Evolutionary conservation across 2,797 vertebrate species (phyloP).

Genomic region (Lagocephalus sceleratus): DNA sequence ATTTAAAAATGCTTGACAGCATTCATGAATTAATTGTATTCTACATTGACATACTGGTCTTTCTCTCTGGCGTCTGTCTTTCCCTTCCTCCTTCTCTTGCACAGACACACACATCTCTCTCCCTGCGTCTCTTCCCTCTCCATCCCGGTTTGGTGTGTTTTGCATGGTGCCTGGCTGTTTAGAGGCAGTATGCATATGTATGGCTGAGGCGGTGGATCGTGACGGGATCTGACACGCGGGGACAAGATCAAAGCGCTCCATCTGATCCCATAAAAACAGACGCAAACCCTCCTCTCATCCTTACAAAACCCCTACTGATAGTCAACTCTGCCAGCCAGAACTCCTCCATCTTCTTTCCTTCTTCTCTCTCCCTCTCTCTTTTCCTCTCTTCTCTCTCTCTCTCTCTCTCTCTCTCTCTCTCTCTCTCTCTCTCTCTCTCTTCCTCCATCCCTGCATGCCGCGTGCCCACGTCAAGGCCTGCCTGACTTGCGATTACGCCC

Average conservation of each 20-base stretch:
- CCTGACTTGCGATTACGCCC: constrained; percentile 64
- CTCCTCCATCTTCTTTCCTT: constrained; percentile 64
- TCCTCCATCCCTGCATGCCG: constrained; percentile 51
- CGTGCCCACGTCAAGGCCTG: constrained; percentile 61
- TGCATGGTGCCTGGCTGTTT: constrained; percentile 64
- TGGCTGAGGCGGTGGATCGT: constrained; percentile 70
- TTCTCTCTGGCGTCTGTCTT: constrained; percentile 19
- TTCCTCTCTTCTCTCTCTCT: constrained; percentile 31
- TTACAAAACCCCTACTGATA: constrained; percentile 71
- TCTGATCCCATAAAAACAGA: constrained; percentile 77
- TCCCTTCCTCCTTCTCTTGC: constrained; percentile 22
- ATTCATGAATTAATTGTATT: constrained; percentile 29
- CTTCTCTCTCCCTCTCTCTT: constrained; percentile 20
- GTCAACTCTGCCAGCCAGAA: constrained; percentile 65
- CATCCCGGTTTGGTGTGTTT: constrained; percentile 52
- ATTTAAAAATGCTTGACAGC: constrained; percentile 13
- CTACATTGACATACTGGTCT: constrained; percentile 26
- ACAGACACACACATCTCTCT: constrained; percentile 3
- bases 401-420: too few relatives aligned
- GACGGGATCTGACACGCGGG: constrained; percentile 72
- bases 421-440: too few relatives aligned
- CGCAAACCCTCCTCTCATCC: constrained; percentile 74
- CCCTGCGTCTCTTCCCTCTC: constrained; percentile 19
- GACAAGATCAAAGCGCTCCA: constrained; percentile 78
- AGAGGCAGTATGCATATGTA: constrained; percentile 74